Evolutionary conservation across 2,888 invertebrate species (phyloP).

Genomic region (Tholera decimalis): DNA sequence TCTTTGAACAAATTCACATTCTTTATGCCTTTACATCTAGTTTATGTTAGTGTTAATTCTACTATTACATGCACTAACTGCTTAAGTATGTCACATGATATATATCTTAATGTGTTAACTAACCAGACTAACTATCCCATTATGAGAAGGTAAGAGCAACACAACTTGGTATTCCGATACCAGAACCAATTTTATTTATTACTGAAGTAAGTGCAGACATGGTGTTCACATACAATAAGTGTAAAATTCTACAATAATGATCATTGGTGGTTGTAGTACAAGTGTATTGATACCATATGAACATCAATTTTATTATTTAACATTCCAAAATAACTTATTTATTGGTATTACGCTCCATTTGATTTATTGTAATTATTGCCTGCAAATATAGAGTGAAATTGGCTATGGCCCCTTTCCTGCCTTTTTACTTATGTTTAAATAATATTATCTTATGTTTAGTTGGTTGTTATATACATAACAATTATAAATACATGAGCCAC

Average conservation of each 20-base stretch:
- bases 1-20: conserved; percentile 37
- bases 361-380: conserved; percentile 38
- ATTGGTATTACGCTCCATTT: conserved; percentile 36
- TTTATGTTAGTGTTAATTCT: conserved; percentile 30
- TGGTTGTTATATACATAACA: conserved; percentile 46
- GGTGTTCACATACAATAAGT: conserved; percentile 15
- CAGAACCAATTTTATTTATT: conserved; percentile 16
- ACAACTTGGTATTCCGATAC: conserved; percentile 6
- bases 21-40: conserved; percentile 39
- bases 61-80: conserved; percentile 22
- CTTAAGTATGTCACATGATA: conserved; percentile 26
- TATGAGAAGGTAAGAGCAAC: conserved; percentile 21
- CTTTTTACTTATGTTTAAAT: conserved; percentile 54
- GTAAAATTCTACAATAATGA: conserved; percentile 4
- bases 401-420: conserved; percentile 18
- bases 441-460: conserved; percentile 51
- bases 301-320: conserved; percentile 9
- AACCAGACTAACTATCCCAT: conserved; percentile 27
- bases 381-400: conserved; percentile 31
- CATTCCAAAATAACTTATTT: conserved; percentile 22
- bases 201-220: neutral
- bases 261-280: conserved; percentile 6
- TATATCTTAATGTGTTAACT: conserved; percentile 30
- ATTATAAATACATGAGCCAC: conserved; percentile 48
- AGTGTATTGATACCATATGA: conserved; percentile 21